Base-by-base conservation (phyloP, 2,888 invertebrate species). In the Quadroppia sp. region DNA sequence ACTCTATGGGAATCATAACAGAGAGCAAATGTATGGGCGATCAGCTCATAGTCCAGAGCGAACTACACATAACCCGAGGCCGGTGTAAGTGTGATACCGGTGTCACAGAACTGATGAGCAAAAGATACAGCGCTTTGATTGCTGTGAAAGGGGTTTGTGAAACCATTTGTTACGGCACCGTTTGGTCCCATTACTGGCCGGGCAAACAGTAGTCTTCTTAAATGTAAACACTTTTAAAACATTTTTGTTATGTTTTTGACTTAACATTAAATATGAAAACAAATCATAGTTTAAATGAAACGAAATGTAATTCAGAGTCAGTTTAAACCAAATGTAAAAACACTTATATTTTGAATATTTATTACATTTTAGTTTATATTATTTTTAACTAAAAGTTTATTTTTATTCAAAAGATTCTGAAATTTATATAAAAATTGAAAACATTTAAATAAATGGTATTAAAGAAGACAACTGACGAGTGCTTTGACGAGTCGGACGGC, bases 131-230 rank as follows among this genome's bases (percentile, higher is more conserved):
- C 17, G 25, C 59, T 7, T 15, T 59, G 15, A 30, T 59, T 59
- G 30, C 30, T 9, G 15, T 59, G 2, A 2, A 17, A 30, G 59
- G 59, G 28, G 15, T 30, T 30, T 59, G 59, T 15, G 59, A 59
- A 15, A 59, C 28, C 2, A 59, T 4, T 15, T 59, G 59, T 28
- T 28, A 59, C 13, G 59, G 59, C 25, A 59, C 59, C 28, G 30
- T 59, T 30, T 59, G 59, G 59, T 2, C 25, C 13, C 59, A 59
- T 30, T 59, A 59, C 15, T 59, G 59, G 59, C 59, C 59, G 7
- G 28, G 13, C 4, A 59, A 59, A 59, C 23, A 53, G 25, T 53
- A 50, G 6, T n/a, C 20, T n/a, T 50, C n/a, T 50, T 50, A 50
- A 20, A 23, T 50, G n/a, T 20, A 45, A n/a, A 45, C 45, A 2